Evolutionary conservation across 2,113 vertebrate species (phyloP), one percentile per base, ranked within the genome.

Genomic region (Neotoma lepida): DNA sequence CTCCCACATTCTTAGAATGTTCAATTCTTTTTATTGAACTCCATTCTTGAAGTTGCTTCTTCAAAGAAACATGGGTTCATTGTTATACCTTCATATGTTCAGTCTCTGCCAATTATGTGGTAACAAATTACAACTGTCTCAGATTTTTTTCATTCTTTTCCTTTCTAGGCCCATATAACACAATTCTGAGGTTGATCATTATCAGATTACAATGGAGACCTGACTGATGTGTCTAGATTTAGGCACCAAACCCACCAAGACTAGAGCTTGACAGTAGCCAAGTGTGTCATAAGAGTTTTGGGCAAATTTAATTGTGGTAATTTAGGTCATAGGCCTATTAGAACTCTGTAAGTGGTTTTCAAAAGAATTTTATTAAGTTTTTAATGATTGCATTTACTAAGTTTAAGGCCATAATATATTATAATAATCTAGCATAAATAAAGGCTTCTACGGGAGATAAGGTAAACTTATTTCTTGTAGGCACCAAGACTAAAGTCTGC

Each of bases 1-100:
- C n/a, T 78, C 97, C 90, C 41, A 95, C 85, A 90, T 94, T 88
- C 56, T 95, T 2, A 73, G 95, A 93, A 89, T 96, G 68, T 86
- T 97, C 61, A 76, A 74, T 94, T 87, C 66, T 95, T 84, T 20
- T 94, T 80, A 71, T 71, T 71, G 68, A 71, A 20, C 39, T 39
- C 33, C 68, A 71, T 22, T 39, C n/a, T 71, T n/a, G 68, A 39
- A 68, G 61, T 71, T 95, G 77, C 6, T 9, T 96, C 86, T 87
- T 81, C 58, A 82, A 77, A 94, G 58, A 89, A 86, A 94, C 86
- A 44, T 17, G 1, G 90, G 61, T 51, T 94, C 26, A 61, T 56
- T 96, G 80, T 91, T 97, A 46, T 41, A 58, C 63, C 78, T 63
- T 82, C 5, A 46, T 4, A 39, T 61, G 12, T 64, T 97, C 63